These are phyloP conservation scores for Platichthys flesus DNA, from an alignment of 2,113 vertebrate genomes.

Conservation along the genomic window DNA sequence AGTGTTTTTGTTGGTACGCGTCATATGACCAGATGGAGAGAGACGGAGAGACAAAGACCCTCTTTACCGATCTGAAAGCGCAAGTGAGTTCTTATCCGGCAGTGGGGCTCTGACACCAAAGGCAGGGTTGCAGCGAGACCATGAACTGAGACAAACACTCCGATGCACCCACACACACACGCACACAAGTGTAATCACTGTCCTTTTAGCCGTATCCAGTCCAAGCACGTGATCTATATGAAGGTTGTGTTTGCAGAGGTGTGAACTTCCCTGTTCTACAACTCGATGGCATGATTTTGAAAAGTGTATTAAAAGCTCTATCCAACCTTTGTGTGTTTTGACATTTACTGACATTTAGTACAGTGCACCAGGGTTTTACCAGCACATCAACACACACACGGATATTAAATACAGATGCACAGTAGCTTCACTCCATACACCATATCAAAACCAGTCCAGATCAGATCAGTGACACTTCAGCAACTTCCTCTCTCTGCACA, in stretches of 20 bases:
- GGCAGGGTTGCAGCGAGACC: conserved; percentile 26
- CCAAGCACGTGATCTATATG: background rate
- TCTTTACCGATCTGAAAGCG: conserved; percentile 57
- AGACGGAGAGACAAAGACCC: conserved; percentile 64
- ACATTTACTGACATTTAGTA: background rate
- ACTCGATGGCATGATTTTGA: too few relatives aligned
- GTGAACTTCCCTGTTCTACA: too few relatives aligned
- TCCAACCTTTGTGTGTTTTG: too few relatives aligned
- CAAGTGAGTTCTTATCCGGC: conserved; percentile 53
- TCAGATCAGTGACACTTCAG: background rate
- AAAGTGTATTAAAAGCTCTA: too few relatives aligned
- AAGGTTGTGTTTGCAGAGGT: too few relatives aligned
- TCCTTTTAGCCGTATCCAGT: background rate
- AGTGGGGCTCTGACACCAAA: conserved; percentile 4
- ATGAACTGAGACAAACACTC: background rate
- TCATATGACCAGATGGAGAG: conserved; percentile 71
- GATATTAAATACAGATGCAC: background rate
- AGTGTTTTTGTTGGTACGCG: conserved; percentile 59
- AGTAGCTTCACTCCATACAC: conserved; percentile 27
- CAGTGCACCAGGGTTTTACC: too few relatives aligned
- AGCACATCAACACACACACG: background rate
- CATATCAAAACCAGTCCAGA: conserved; percentile 43
- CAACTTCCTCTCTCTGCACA: conserved; percentile 27
- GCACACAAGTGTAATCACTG: background rate
- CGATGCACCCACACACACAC: conserved; percentile 4